phyloP scores from a whole-genome alignment of 2,888 invertebrate genomes.

The Daptonema setosum region DNA sequence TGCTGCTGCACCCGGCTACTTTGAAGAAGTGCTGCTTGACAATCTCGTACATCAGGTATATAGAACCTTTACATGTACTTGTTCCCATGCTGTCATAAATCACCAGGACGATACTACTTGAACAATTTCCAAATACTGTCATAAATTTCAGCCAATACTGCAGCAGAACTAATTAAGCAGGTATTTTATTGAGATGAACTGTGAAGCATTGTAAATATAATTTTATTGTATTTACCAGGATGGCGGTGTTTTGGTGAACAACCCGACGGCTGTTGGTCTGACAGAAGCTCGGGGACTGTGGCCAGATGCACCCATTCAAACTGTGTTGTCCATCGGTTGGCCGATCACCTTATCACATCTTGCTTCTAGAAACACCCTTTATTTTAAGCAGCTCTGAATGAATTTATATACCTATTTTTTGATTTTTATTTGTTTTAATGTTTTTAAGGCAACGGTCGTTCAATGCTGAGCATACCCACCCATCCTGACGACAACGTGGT shows the following conservation, averaged over 20 bases:
- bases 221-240: conserved; percentile 36
- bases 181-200: too few species aligned
- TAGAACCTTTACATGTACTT: too few species aligned
- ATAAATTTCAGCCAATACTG: too few species aligned
- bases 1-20: conserved; percentile 74
- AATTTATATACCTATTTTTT: too few species aligned
- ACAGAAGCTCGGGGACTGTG: conserved; percentile 64
- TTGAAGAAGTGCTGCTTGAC: conserved; percentile 50
- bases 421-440: not conserved
- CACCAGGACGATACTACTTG: too few species aligned
- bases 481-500: not conserved
- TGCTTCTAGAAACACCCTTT: too few species aligned
- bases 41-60: not conserved
- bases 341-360: too few species aligned
- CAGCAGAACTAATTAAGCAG: too few species aligned
- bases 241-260: conserved; percentile 63
- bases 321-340: conserved; percentile 59
- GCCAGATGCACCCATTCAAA: conserved; percentile 50
- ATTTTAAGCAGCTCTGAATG: too few species aligned
- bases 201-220: not conserved
- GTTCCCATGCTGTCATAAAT: not conserved
- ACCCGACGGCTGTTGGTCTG: conserved; percentile 64
- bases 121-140: not conserved
- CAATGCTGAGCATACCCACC: conserved; percentile 3
- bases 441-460: not conserved